phyloP scores from a whole-genome alignment of 1,140 invertebrate species.

The Idris sp. region DNA sequence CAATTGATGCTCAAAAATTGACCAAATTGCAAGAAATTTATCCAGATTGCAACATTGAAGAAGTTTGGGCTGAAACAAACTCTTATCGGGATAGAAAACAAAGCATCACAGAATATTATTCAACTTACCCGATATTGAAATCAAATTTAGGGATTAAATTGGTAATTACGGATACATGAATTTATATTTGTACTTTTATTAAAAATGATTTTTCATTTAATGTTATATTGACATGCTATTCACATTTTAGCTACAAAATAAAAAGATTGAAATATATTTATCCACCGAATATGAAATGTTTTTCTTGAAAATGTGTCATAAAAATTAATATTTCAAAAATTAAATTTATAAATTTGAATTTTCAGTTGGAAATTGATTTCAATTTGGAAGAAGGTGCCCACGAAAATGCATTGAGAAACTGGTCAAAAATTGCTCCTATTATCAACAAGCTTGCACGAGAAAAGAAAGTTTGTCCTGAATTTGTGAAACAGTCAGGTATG shows the following conservation, averaged over 20 bases:
- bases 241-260: no score
- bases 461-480: neutral
- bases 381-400: neutral
- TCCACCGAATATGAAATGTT: no score
- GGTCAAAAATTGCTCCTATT: neutral
- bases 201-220: no score
- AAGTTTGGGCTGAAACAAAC: neutral
- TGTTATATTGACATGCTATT: no score
- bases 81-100: neutral
- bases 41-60: neutral
- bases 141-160: neutral
- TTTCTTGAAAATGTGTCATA: no score
- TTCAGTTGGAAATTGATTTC: constrained; percentile 1
- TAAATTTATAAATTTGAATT: no score
- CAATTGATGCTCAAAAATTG: neutral
- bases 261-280: no score
- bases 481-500: neutral
- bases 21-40: neutral
- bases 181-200: neutral
- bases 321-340: no score
- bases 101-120: neutral
- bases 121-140: neutral
- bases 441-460: neutral
- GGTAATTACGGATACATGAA: neutral
- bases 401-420: neutral